A percentile compares a stretch with the other conserved stretches of the same genome.
phyloP scores from a whole-genome alignment of 1,140 invertebrate species.

The Cyphomyrmex costatus region DNA sequence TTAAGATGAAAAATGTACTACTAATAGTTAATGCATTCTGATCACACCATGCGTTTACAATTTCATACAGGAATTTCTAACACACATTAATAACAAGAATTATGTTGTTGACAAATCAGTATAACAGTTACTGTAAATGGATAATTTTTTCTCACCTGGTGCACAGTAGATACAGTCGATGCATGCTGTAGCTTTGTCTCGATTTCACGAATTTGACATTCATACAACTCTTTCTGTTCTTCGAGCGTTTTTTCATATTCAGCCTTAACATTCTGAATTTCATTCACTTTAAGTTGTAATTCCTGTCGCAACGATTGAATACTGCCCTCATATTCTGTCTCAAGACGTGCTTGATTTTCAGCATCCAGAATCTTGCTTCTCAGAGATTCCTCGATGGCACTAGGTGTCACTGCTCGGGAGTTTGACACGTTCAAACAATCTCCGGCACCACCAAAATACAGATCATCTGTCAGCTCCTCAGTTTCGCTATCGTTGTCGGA shows the following conservation, averaged over 20 bases:
- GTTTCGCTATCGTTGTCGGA: slow-evolving; percentile 85
- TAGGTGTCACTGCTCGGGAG: slow-evolving; percentile 61
- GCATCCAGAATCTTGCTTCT: slow-evolving; percentile 30
- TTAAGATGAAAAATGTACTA: slow-evolving; percentile 13
- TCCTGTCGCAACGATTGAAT: slow-evolving; percentile 65
- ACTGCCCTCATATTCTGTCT: slow-evolving; percentile 58
- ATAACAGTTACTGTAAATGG: not conserved
- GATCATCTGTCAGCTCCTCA: slow-evolving; percentile 83
- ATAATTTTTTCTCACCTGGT: slow-evolving; percentile 78
- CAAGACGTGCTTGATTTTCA: slow-evolving; percentile 41
- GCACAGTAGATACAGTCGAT: slow-evolving; percentile 64
- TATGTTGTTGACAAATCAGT: slow-evolving; percentile 23
- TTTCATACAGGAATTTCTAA: slow-evolving; percentile 13
- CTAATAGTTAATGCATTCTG: not conserved
- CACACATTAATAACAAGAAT: slow-evolving; percentile 1
- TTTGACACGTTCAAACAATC: slow-evolving; percentile 76
- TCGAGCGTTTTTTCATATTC: slow-evolving; percentile 86
- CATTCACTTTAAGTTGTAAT: slow-evolving; percentile 69
- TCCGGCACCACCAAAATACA: slow-evolving; percentile 79
- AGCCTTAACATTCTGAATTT: slow-evolving; percentile 81
- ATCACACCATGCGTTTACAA: slow-evolving; percentile 40
- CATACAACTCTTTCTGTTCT: slow-evolving; percentile 84
- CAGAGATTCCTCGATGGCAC: slow-evolving; percentile 42
- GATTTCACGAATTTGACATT: slow-evolving; percentile 84
- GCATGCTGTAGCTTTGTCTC: slow-evolving; percentile 81